Conservation (phyloP, 2,113 vertebrate genomes). For the Tor tambroides region DNA sequence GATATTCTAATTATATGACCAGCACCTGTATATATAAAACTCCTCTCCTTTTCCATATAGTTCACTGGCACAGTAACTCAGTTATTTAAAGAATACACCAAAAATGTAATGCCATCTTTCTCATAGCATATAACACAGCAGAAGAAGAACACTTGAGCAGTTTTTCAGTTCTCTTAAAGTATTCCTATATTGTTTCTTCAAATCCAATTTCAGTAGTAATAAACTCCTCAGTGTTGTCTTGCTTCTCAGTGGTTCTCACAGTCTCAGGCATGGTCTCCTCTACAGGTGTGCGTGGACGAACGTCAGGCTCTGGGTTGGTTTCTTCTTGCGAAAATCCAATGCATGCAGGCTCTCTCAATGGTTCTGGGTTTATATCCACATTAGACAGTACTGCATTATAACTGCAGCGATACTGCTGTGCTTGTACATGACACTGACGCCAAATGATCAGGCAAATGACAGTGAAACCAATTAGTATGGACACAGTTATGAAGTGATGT, state of each 20-base stretch:
- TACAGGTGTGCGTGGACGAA: neutral
- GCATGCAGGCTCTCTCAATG: neutral
- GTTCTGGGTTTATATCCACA: neutral
- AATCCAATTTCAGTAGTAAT: neutral
- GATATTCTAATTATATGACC: too few relatives aligned
- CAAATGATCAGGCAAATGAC: neutral
- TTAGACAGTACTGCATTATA: neutral
- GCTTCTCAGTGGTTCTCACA: neutral
- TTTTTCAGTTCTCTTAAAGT: too few relatives aligned
- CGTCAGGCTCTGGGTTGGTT: neutral
- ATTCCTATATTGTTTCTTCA: too few relatives aligned
- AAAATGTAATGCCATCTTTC: too few relatives aligned
- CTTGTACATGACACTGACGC: too few relatives aligned
- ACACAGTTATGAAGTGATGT: neutral
- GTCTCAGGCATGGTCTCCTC: neutral
- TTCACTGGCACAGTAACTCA: too few relatives aligned
- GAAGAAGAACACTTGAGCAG: too few relatives aligned
- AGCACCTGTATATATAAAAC: too few relatives aligned
- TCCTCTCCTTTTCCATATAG: too few relatives aligned
- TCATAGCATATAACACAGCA: too few relatives aligned
- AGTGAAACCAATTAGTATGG: neutral
- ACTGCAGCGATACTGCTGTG: too few relatives aligned
- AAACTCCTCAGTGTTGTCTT: neutral
- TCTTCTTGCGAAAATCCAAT: neutral
- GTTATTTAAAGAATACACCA: too few relatives aligned